phyloP scores from a whole-genome alignment of 2,113 vertebrate genomes.

The Microcebus ravelobensis region DNA sequence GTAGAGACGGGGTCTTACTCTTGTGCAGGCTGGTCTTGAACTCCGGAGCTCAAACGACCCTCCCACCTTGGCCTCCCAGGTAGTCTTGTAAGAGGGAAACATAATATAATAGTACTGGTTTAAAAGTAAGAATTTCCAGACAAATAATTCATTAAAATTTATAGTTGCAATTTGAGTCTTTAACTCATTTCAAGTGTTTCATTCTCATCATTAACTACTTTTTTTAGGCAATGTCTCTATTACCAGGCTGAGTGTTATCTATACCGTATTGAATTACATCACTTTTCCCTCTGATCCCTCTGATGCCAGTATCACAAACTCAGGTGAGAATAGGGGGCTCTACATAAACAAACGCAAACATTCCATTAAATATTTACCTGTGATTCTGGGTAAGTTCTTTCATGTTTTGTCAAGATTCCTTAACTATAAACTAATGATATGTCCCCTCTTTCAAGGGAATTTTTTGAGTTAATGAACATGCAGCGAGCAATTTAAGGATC shows the following conservation, averaged over 20 bases:
- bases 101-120: neutral
- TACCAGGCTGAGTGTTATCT: neutral
- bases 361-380: neutral
- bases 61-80: neutral
- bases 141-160: neutral
- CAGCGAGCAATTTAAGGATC: constrained; percentile 66
- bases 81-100: neutral
- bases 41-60: no score
- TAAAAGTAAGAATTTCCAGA: constrained; percentile 17
- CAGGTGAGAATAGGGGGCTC: neutral
- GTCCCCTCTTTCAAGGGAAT: constrained; percentile 56
- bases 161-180: neutral
- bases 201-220: neutral
- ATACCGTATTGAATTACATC: neutral
- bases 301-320: neutral
- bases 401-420: neutral
- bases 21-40: no score
- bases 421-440: constrained; percentile 48
- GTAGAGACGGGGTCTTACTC: no score
- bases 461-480: constrained; percentile 61
- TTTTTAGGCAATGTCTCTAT: neutral
- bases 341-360: neutral
- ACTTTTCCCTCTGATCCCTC: neutral
- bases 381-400: neutral
- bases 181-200: neutral